Evolutionary conservation across 2,888 invertebrate species (phyloP), one percentile per base, ranked within the genome.

Genomic region (Mythimna albipuncta): DNA sequence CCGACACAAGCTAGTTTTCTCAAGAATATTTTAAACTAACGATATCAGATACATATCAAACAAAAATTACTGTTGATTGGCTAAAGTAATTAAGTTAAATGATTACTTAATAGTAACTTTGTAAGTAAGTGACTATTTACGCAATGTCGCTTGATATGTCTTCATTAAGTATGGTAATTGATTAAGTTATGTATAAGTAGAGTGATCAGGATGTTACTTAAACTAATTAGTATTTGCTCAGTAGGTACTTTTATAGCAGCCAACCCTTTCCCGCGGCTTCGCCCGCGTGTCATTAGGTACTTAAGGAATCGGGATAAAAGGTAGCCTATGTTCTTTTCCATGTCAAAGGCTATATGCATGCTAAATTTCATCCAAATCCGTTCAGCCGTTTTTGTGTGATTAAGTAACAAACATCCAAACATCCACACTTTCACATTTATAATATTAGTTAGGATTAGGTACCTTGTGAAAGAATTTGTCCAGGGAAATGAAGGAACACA

Each of bases 181-280:
- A 32, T 63, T 66, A 19, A 76, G 41, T 47, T 65, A 62, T 57
- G 38, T 16, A 21, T 52, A 62, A 44, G 16, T 74, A 50, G 21
- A 35, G 64, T 21, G 2, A 62, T 76, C 64, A 52, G 64, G 76
- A 76, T 76, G 19, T 76, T 64, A 61, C 70, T 55, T 55, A 55
- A 75, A 54, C 21, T 66, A 19, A 57, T 64, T 35, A 52, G 50
- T n/a, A 2, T 64, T 57, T 44, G 16, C 16, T 59, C 6, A 72
- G 50, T 13, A 58, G 64, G 11, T 47, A 47, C 16, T n/a, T 38
- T 13, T 59, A 38, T 32, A 4, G 32, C 32, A 26, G 26, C 1
- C 26, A 1, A 26, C 2, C 26, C 2, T 26, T 26, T 26, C 26
- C 26, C 26, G 26, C 26, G 26, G 26, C 26, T 26, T 26, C 26